These are phyloP conservation scores for Drosophila melanosoma DNA, from an alignment of 2,888 invertebrate species.

Conservation along the genomic window DNA sequence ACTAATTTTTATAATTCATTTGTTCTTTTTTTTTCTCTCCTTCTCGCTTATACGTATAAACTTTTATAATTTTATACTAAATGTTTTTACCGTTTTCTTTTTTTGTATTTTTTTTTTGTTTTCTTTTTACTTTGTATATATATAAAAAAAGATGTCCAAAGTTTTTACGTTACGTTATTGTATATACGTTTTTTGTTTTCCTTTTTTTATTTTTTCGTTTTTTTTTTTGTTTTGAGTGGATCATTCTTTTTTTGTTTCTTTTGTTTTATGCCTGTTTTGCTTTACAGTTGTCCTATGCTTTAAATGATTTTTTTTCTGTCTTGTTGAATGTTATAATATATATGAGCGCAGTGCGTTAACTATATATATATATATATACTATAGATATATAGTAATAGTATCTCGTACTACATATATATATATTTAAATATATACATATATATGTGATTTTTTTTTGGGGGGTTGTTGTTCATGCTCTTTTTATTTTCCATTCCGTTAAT, in stretches of 20 bases:
- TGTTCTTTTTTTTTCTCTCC: constrained; percentile 61
- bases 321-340: constrained; percentile 73
- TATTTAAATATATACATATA: constrained; percentile 52
- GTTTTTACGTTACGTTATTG: constrained; percentile 82
- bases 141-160: constrained; percentile 82
- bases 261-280: constrained; percentile 70
- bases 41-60: constrained; percentile 83
- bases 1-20: constrained; percentile 75
- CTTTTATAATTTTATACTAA: constrained; percentile 83
- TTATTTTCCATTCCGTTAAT: constrained; percentile 45
- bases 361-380: constrained; percentile 58
- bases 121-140: constrained; percentile 74
- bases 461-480: constrained; percentile 4
- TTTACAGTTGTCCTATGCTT: constrained; percentile 78
- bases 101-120: constrained; percentile 41
- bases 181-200: constrained; percentile 76
- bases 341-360: constrained; percentile 73
- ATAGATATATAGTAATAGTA: constrained; percentile 68
- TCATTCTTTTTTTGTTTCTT: constrained; percentile 47
- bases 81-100: constrained; percentile 67
- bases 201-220: constrained; percentile 32
- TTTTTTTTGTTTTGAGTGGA: constrained; percentile 46
- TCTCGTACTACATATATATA: constrained; percentile 66
- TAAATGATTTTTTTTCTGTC: constrained; percentile 71
- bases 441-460: constrained; percentile 68